These are phyloP conservation scores for Hylia prasina DNA, from an alignment of 2,113 vertebrate species.

Conservation along the genomic window DNA sequence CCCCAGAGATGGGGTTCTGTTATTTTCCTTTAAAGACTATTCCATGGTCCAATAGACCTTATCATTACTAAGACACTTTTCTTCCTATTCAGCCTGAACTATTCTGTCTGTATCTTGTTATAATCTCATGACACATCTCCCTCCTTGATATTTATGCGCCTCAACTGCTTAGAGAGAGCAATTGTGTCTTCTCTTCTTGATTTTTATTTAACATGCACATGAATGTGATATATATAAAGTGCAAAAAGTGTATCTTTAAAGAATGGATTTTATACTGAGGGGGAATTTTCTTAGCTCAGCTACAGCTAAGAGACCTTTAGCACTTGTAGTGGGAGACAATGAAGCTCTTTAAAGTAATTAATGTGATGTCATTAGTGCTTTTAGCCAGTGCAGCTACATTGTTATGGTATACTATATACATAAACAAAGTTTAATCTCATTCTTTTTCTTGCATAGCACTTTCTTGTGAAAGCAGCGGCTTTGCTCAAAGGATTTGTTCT, in stretches of 20 bases:
- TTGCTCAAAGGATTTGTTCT: not conserved
- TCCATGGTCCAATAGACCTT: not conserved
- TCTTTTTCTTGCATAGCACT: not conserved
- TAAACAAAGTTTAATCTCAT: not conserved
- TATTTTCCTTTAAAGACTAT: not conserved
- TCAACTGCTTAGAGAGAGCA: not conserved
- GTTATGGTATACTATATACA: not conserved
- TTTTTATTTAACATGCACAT: not conserved
- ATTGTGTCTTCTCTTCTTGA: not conserved
- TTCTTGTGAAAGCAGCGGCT: not conserved
- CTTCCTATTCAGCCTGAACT: not conserved
- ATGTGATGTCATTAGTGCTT: not conserved
- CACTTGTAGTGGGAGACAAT: not conserved
- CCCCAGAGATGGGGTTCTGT: not conserved
- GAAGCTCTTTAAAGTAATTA: not conserved
- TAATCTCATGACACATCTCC: not conserved
- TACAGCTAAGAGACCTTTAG: not conserved
- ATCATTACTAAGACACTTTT: not conserved
- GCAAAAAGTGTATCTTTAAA: not conserved
- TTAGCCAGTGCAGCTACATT: not conserved
- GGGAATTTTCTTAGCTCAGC: not conserved
- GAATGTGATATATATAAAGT: not conserved
- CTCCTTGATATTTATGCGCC: not conserved
- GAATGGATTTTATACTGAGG: not conserved
- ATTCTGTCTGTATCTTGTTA: not conserved